A percentile compares a stretch with the other conserved stretches of the same genome.
phyloP scores from a whole-genome alignment of 2,888 invertebrate genomes.

The Adelognathus sp. region DNA sequence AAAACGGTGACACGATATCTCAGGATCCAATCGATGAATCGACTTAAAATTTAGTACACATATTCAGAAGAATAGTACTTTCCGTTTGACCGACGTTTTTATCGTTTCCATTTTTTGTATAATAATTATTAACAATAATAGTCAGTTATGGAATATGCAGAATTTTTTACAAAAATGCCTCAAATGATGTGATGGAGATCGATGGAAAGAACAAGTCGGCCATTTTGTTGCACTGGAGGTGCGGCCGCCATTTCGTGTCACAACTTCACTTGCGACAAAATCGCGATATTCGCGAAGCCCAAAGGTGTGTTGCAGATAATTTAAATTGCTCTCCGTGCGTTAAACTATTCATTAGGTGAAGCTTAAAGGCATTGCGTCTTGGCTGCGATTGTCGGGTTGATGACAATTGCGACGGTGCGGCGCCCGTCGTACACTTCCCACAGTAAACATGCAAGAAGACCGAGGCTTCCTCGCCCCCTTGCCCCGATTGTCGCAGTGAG shows the following conservation, averaged over 20 bases:
- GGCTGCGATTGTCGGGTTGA: constrained; percentile 43
- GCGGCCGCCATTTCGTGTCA: constrained; percentile 15
- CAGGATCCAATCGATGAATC: too few relatives aligned
- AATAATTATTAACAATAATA: too few relatives aligned
- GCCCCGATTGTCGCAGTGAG: constrained; percentile 2
- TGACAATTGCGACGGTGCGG: constrained; percentile 37
- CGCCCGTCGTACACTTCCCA: constrained; percentile 26
- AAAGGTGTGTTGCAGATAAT: constrained; percentile 44
- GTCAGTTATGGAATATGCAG: too few relatives aligned
- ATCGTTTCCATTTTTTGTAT: too few relatives aligned
- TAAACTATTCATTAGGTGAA: constrained; percentile 53
- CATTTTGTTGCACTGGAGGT: background rate
- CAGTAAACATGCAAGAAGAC: constrained; percentile 7
- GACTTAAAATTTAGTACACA: too few relatives aligned
- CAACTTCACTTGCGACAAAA: background rate
- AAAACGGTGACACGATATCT: too few relatives aligned
- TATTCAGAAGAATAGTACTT: too few relatives aligned
- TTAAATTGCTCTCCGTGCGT: constrained; percentile 47
- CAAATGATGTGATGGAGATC: too few relatives aligned
- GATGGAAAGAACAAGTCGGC: background rate
- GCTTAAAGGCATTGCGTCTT: constrained; percentile 16
- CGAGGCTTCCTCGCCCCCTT: background rate
- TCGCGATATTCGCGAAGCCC: background rate
- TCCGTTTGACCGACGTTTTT: too few relatives aligned
- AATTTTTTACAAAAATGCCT: too few relatives aligned